Evolutionary conservation across 23 tunicate species (phyloP), one percentile per base, ranked within the genome.

Genomic region (Halocynthia aurantium): DNA sequence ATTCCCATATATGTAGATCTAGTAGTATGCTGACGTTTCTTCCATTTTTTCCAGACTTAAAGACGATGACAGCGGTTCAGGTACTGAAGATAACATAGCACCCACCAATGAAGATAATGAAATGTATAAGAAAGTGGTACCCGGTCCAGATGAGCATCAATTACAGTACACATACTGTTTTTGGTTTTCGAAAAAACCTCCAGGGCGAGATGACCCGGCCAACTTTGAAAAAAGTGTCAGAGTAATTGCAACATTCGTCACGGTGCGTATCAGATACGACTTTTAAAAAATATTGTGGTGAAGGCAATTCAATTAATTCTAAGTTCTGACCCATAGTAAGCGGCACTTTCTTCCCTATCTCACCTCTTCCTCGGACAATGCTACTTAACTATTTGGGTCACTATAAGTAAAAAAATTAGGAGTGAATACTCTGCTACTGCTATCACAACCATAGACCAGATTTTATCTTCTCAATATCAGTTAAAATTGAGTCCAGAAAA

Each of bases 171-270:
- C 93, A 20, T 92, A 86, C 76, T 92, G 98, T 66, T 86, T 92
- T 82, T 92, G 98, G 98, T 92, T 69, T 74, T 92, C 98, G 8
- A 92, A 86, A 72, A 86, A 73, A 73, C 98, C 92, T 51, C 78
- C 85, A 5, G 92, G 98, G 10, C 70, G 88, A 0, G 94, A 73
- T 52, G 92, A 92, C 69, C 75, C 98, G 0, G 12, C 82, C 44
- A 80, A 88, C 55, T 92, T 86, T 82, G 98, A 92, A 72, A 92
- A 86, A 71, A 92, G 80, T 58, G 86, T 92, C 88, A 81, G 83
- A 62, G 72, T 86, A 15, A 71, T 92, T 9, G 90, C 93, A 58
- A 92, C 92, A 6, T 86, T 86, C 69, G 50, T 82, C 22, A 82
- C 98, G 22, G 98, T 92, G 64, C 76, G 96, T 78, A 8, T 9